phyloP scores from a whole-genome alignment of 1,140 invertebrate genomes.

The Ceratosolen solmsi region DNA sequence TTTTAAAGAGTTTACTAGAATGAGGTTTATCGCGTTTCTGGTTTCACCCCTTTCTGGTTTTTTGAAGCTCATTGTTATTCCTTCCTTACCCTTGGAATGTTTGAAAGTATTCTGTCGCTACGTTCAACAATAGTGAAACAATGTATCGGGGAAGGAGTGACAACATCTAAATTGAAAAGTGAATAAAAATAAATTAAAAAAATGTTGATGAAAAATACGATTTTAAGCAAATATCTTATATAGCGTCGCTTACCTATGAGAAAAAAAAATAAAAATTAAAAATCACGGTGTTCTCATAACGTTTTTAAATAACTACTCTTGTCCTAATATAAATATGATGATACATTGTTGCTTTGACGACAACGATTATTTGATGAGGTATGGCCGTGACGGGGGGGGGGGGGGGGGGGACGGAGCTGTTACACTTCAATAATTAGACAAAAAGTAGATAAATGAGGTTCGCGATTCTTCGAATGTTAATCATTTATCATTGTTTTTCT shows the following conservation, averaged over 20 bases:
- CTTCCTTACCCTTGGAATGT: background rate
- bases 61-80: background rate
- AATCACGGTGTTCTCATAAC: slow-evolving; percentile 10
- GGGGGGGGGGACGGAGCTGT: too few species aligned
- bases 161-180: background rate
- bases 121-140: background rate
- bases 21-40: background rate
- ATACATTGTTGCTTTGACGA: background rate
- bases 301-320: slow-evolving; percentile 33
- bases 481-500: background rate
- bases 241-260: slow-evolving; percentile 10
- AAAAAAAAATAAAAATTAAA: slow-evolving; percentile 15
- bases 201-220: background rate
- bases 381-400: background rate
- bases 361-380: background rate
- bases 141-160: background rate
- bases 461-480: slow-evolving; percentile 19
- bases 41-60: background rate
- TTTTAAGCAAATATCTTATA: background rate
- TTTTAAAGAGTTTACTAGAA: background rate
- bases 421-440: background rate
- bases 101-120: too few species aligned
- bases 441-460: slow-evolving; percentile 6
- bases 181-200: background rate
- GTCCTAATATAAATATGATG: slow-evolving; percentile 11